These are phyloP conservation scores for Volucella zonaria DNA, from an alignment of 2,888 invertebrate species.

Conservation along the genomic window DNA sequence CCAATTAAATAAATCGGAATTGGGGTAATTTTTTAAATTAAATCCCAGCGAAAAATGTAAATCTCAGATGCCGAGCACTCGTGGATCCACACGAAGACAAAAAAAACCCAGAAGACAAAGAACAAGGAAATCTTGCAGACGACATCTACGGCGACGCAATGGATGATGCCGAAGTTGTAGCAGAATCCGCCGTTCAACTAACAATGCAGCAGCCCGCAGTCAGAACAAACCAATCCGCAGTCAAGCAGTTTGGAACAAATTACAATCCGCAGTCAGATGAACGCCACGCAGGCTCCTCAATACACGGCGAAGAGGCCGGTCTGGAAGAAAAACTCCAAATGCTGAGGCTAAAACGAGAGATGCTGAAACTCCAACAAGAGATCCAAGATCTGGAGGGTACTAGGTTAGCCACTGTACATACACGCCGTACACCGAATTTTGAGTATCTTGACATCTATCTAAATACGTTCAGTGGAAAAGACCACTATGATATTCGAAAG, in stretches of 20 bases:
- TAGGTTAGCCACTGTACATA: neutral
- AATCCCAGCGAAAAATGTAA: too few species aligned
- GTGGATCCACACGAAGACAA: neutral
- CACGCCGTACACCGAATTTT: neutral
- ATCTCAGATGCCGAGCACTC: too few species aligned
- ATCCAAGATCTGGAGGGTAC: constrained; percentile 1
- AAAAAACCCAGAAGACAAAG: neutral
- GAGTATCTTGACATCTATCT: too few species aligned
- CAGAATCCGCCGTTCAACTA: constrained; percentile 1
- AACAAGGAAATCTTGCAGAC: neutral
- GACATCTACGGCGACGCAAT: neutral
- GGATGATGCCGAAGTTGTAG: neutral
- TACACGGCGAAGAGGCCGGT: neutral
- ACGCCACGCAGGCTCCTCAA: neutral
- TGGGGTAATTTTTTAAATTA: too few species aligned
- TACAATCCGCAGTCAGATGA: neutral
- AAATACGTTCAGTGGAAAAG: constrained; percentile 18
- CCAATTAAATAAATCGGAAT: too few species aligned
- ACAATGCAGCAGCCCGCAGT: constrained; percentile 10
- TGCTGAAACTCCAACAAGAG: neutral
- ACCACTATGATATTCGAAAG: too few species aligned
- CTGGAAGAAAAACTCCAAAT: neutral
- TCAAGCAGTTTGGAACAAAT: neutral
- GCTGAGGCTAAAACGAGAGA: neutral
- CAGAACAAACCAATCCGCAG: neutral